phyloP scores from a whole-genome alignment of 2,888 invertebrate genomes.

The Leptinotarsa juncta region DNA sequence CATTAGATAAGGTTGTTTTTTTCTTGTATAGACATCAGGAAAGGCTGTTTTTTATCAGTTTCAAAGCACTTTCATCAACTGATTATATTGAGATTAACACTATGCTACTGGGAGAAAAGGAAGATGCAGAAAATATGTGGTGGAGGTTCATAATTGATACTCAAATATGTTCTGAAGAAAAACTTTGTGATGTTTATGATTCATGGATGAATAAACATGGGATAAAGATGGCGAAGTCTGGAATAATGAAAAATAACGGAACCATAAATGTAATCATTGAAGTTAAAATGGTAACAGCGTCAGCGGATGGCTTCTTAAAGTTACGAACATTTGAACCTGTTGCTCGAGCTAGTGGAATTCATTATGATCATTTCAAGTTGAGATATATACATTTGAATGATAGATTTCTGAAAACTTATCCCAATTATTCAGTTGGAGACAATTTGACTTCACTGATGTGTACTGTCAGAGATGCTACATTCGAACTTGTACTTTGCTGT shows the following conservation, averaged over 20 bases:
- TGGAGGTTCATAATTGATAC: neutral
- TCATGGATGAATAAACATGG: neutral
- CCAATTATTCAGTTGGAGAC: neutral
- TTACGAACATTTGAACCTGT: neutral
- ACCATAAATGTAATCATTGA: neutral
- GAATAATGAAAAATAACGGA: neutral
- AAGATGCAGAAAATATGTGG: constrained; percentile 3
- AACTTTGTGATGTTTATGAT: neutral
- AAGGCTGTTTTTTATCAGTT: neutral
- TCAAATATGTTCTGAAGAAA: neutral
- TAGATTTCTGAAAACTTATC: neutral
- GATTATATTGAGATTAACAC: neutral
- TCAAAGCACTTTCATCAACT: neutral
- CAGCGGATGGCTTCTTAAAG: neutral
- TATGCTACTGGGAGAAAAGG: neutral
- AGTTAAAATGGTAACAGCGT: neutral
- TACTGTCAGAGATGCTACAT: neutral
- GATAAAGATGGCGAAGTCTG: neutral
- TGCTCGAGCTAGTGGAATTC: neutral
- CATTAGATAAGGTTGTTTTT: neutral
- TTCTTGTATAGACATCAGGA: constrained; percentile 2
- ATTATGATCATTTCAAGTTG: neutral
- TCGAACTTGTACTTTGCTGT: neutral
- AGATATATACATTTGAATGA: constrained; percentile 1
- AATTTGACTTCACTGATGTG: neutral